phyloP scores from a whole-genome alignment of 2,797 vertebrate species.

The Acanthornis magna region DNA sequence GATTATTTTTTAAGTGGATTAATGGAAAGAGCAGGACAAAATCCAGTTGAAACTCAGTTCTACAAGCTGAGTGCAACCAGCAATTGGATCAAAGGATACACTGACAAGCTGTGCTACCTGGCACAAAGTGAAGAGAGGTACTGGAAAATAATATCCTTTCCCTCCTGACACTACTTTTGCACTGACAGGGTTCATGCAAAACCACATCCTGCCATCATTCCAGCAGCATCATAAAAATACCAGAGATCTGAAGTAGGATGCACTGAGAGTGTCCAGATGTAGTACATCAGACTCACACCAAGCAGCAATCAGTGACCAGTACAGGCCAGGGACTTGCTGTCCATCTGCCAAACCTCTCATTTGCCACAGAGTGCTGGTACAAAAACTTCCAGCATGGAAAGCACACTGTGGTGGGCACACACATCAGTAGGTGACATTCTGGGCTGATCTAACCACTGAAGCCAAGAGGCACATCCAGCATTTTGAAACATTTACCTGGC shows the following conservation, averaged over 20 bases:
- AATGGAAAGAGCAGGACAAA: background rate
- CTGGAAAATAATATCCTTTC: background rate
- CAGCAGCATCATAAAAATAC: background rate
- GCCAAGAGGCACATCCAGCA: background rate
- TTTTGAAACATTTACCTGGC: background rate
- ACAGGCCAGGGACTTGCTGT: background rate
- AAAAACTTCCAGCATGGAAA: background rate
- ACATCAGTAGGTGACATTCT: accelerated
- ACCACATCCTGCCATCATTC: background rate
- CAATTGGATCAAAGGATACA: background rate
- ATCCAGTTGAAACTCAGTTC: background rate
- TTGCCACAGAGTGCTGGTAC: background rate
- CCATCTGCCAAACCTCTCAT: background rate
- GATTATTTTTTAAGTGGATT: background rate
- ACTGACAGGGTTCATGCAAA: background rate
- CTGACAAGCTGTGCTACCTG: background rate
- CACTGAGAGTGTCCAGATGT: background rate
- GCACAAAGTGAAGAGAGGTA: background rate
- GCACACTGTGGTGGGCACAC: background rate
- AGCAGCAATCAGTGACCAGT: background rate
- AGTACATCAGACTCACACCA: background rate
- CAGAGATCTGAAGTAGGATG: background rate
- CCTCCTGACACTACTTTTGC: background rate
- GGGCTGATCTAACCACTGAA: background rate
- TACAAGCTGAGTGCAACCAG: background rate